These are phyloP conservation scores for Megaptera novaeangliae DNA, from an alignment of 2,113 vertebrate species.

Conservation along the genomic window DNA sequence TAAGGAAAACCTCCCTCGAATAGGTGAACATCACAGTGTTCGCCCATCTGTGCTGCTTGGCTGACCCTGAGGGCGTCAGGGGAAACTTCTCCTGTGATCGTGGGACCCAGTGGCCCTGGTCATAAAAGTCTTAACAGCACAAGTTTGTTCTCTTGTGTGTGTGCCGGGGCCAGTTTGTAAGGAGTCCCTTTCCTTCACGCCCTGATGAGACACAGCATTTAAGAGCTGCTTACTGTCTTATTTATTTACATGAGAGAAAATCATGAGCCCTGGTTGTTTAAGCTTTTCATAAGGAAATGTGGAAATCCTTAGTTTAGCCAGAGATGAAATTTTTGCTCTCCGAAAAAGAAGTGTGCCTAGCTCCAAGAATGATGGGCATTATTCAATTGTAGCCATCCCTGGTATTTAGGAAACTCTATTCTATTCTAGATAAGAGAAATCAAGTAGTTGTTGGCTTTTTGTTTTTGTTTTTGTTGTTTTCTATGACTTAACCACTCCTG, in stretches of 20 bases:
- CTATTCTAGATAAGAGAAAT: neutral
- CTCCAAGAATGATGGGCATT: neutral
- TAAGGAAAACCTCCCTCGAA: neutral
- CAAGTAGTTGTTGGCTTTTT: neutral
- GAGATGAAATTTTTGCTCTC: neutral
- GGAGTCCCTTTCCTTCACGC: neutral
- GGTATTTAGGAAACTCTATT: neutral
- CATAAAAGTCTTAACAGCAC: neutral
- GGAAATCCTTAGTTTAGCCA: neutral
- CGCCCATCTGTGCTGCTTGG: rapidly evolving
- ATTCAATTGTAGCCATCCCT: neutral
- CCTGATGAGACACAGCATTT: neutral
- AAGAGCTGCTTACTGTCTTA: neutral
- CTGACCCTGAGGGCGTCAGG: neutral
- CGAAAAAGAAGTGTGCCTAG: neutral
- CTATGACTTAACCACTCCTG: neutral
- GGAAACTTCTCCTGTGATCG: neutral
- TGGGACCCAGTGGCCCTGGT: rapidly evolving
- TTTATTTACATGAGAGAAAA: neutral
- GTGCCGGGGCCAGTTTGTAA: neutral
- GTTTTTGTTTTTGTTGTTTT: too few species aligned
- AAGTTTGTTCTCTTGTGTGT: neutral
- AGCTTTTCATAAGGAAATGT: neutral
- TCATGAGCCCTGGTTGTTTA: neutral
- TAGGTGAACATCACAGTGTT: neutral